A percentile compares a stretch with the other conserved stretches of the same genome.
These are phyloP conservation scores for Heliconius nattereri DNA, from an alignment of 1,140 invertebrate genomes.

Conservation along the genomic window DNA sequence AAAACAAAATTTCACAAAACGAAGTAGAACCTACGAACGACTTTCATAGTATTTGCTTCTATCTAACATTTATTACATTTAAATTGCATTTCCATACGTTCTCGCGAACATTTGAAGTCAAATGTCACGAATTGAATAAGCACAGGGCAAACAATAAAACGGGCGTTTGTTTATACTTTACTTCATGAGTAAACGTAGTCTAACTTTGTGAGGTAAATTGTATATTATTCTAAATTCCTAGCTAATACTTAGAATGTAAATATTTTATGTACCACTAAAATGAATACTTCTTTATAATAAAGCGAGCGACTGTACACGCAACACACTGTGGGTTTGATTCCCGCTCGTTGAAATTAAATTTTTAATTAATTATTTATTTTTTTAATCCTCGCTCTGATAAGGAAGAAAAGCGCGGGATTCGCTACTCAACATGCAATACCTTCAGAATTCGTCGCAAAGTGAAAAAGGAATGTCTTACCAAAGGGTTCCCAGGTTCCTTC, in stretches of 20 bases:
- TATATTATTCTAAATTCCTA: background rate
- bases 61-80: slow-evolving; percentile 6
- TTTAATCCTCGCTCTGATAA: too few relatives aligned
- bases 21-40: background rate
- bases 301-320: too few relatives aligned
- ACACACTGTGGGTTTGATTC: too few relatives aligned
- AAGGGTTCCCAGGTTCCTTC: too few relatives aligned
- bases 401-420: too few relatives aligned
- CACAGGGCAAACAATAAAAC: background rate
- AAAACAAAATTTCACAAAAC: background rate
- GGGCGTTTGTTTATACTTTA: slow-evolving; percentile 7
- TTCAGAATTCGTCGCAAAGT: too few relatives aligned
- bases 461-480: too few relatives aligned
- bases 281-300: background rate
- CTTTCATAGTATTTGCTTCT: background rate
- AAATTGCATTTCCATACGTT: background rate
- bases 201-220: background rate
- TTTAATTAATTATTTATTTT: too few relatives aligned
- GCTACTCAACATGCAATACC: too few relatives aligned
- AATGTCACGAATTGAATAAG: slow-evolving; percentile 6
- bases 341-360: too few relatives aligned
- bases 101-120: background rate
- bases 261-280: background rate
- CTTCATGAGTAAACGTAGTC: background rate
- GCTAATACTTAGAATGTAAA: background rate